These are phyloP conservation scores for Miniopterus natalensis DNA, from an alignment of 2,113 vertebrate genomes.

Conservation along the genomic window DNA sequence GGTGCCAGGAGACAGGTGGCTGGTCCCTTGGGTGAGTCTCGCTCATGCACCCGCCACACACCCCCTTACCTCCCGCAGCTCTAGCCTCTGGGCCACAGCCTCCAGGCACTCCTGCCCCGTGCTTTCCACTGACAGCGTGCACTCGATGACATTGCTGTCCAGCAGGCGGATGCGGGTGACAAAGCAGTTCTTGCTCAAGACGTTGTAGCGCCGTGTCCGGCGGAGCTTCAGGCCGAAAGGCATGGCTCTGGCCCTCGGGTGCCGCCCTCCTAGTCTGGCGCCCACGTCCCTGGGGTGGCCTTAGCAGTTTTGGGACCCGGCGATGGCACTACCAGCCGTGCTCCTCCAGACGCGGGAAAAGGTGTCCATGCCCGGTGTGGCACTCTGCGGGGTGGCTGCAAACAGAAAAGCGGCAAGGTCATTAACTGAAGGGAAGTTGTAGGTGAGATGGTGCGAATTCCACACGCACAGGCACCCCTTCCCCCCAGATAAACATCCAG, in stretches of 20 bases:
- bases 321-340: conserved; percentile 80
- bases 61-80: conserved; percentile 94
- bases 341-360: conserved; percentile 79
- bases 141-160: conserved; percentile 96
- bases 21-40: neutral
- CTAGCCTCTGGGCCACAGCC: conserved; percentile 96
- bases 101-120: conserved; percentile 98
- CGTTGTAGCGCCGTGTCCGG: conserved; percentile 97
- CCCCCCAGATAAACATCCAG: neutral
- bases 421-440: accelerated
- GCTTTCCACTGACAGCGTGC: conserved; percentile 96
- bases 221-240: conserved; percentile 96
- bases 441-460: accelerated
- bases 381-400: conserved; percentile 74
- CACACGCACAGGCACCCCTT: accelerated
- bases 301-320: conserved; percentile 64
- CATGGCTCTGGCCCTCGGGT: conserved; percentile 89
- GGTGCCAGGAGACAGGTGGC: conserved; percentile 50
- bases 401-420: conserved; percentile 24
- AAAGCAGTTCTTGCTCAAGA: conserved; percentile 98
- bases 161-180: conserved; percentile 96
- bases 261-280: conserved; percentile 62
- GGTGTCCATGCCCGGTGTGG: conserved; percentile 86
- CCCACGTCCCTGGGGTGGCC: conserved; percentile 49
- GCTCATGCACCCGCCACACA: accelerated